A percentile compares a stretch with the other conserved stretches of the same genome.
Conservation (phyloP, 2,888 invertebrate species). For the Nomada lathburiana region DNA sequence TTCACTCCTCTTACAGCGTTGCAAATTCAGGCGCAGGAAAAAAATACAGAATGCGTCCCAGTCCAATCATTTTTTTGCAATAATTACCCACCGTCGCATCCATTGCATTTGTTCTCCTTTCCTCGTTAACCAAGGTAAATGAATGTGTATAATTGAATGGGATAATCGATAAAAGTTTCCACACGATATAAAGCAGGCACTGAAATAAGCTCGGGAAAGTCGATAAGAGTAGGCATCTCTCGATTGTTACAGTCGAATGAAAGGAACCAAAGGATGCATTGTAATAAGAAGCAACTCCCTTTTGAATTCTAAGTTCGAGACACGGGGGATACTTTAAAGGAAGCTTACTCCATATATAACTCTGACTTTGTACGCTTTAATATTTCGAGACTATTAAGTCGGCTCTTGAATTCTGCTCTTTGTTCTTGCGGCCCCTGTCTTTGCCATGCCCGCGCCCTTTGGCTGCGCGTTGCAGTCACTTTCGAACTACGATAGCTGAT, state of each 20-base stretch:
- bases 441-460: background rate
- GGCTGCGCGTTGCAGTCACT: background rate
- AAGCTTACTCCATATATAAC: constrained; percentile 8
- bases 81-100: background rate
- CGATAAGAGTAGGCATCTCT: background rate
- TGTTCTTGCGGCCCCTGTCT: background rate
- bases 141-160: background rate
- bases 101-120: background rate
- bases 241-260: constrained; percentile 2
- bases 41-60: background rate
- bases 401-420: constrained; percentile 7
- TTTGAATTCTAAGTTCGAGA: constrained; percentile 5
- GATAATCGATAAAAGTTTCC: background rate
- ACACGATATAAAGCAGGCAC: no score
- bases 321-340: constrained; percentile 2
- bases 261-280: background rate
- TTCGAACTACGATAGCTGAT: background rate
- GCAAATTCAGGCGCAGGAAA: background rate
- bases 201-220: background rate
- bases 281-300: constrained; percentile 11
- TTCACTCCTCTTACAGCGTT: background rate
- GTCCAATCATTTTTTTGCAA: background rate
- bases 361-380: constrained; percentile 1
- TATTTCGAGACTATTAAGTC: constrained; percentile 2
- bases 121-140: background rate